phyloP scores from a whole-genome alignment of 2,888 invertebrate species.

The Clusia tigrina region DNA sequence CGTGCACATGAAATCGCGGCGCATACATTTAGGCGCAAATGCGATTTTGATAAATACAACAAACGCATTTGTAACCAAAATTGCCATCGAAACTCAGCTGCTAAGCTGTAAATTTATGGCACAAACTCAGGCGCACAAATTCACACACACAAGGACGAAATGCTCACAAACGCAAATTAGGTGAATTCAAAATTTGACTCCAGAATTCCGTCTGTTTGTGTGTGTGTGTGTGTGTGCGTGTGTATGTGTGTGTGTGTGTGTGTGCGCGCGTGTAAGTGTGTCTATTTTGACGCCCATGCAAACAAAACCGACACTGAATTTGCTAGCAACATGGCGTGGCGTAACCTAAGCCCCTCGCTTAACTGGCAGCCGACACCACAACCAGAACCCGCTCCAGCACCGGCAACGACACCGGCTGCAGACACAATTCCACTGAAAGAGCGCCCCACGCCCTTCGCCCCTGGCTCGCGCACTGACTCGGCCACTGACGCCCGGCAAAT shows the following conservation, averaged over 20 bases:
- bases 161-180: slow-evolving; percentile 7
- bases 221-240: background rate
- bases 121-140: background rate
- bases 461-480: too few relatives aligned
- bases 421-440: too few relatives aligned
- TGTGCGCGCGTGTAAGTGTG: background rate
- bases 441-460: too few relatives aligned
- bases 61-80: background rate
- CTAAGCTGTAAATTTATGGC: too few relatives aligned
- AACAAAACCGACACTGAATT: background rate
- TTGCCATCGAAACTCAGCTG: background rate
- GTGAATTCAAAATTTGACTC: slow-evolving; percentile 15
- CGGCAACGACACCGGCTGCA: too few relatives aligned
- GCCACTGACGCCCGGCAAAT: background rate
- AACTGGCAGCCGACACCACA: too few relatives aligned
- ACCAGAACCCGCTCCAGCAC: too few relatives aligned
- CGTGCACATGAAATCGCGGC: background rate
- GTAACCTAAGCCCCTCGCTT: too few relatives aligned
- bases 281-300: background rate
- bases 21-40: slow-evolving; percentile 13
- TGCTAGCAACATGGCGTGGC: background rate
- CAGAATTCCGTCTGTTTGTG: too few relatives aligned
- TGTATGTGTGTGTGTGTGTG: background rate
- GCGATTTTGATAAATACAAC: background rate
- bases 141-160: background rate